phyloP scores from a whole-genome alignment of 2,888 invertebrate genomes.

The Macrosiphum euphorbiae region DNA sequence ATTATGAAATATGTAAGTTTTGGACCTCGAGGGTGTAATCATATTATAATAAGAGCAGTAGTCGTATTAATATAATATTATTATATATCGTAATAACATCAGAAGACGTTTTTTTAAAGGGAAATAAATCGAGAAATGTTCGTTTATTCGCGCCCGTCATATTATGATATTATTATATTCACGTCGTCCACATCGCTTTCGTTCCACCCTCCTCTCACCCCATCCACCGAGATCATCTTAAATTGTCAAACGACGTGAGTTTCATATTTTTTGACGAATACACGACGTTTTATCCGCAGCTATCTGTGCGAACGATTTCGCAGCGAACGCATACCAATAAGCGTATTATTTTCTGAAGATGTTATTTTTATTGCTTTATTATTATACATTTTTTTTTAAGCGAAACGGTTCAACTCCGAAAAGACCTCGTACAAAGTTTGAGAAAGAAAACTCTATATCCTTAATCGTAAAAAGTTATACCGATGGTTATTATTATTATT shows the following conservation, averaged over 20 bases:
- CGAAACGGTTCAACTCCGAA: neutral
- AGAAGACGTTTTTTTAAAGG: neutral
- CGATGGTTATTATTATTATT: neutral
- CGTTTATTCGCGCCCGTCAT: neutral
- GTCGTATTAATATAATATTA: neutral
- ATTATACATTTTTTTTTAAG: neutral
- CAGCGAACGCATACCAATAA: neutral
- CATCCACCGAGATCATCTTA: neutral
- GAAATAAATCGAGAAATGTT: neutral
- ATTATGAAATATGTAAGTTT: neutral
- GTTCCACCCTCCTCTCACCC: neutral
- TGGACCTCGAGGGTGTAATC: neutral
- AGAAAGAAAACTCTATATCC: neutral
- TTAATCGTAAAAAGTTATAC: neutral
- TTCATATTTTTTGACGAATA: slow-evolving; percentile 1
- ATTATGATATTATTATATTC: neutral
- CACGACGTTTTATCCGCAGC: neutral
- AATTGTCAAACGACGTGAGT: neutral
- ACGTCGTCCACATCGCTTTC: neutral
- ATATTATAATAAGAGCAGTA: neutral
- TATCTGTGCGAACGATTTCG: neutral
- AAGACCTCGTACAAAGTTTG: neutral
- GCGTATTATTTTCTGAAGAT: neutral
- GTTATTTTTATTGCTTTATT: slow-evolving; percentile 8
- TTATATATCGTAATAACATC: neutral